phyloP scores from a whole-genome alignment of 1,140 invertebrate genomes.

The Arion vulgaris region DNA sequence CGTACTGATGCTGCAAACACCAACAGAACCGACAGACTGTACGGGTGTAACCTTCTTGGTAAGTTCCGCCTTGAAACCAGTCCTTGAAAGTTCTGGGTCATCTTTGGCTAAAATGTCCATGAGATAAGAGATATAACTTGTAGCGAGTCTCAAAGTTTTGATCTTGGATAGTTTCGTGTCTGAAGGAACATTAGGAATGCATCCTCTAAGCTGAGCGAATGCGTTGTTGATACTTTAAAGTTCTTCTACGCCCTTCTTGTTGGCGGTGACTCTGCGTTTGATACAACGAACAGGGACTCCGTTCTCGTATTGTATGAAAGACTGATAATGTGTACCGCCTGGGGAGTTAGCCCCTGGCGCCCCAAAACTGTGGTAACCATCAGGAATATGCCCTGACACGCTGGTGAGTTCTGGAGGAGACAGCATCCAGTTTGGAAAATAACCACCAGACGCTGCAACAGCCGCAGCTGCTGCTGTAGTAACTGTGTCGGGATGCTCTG shows the following conservation, averaged over 20 bases:
- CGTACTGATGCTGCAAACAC: not conserved
- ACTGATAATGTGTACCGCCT: constrained; percentile 39
- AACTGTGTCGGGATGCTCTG: constrained; percentile 40
- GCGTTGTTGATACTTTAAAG: constrained; percentile 96
- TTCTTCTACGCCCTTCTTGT: constrained; percentile 91
- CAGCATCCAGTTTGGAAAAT: constrained; percentile 56
- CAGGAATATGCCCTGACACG: constrained; percentile 35
- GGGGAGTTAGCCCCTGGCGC: constrained; percentile 41
- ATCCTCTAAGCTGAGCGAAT: constrained; percentile 90
- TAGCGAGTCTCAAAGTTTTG: constrained; percentile 75
- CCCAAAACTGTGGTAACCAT: constrained; percentile 32
- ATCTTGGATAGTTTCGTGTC: constrained; percentile 89
- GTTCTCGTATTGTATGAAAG: constrained; percentile 57
- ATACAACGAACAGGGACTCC: constrained; percentile 55
- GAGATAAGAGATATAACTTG: constrained; percentile 75
- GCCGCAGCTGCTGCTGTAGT: constrained; percentile 41
- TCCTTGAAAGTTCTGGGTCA: constrained; percentile 72
- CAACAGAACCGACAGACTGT: not conserved
- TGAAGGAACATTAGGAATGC: constrained; percentile 95
- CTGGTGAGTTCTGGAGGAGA: constrained; percentile 24
- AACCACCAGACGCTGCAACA: constrained; percentile 31
- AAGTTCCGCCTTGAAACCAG: constrained; percentile 76
- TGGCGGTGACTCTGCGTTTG: constrained; percentile 75
- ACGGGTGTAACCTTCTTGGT: constrained; percentile 41
- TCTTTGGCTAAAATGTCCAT: constrained; percentile 75